Conservation (phyloP, 2,113 vertebrate genomes). For the Gymnorhina tibicen region DNA sequence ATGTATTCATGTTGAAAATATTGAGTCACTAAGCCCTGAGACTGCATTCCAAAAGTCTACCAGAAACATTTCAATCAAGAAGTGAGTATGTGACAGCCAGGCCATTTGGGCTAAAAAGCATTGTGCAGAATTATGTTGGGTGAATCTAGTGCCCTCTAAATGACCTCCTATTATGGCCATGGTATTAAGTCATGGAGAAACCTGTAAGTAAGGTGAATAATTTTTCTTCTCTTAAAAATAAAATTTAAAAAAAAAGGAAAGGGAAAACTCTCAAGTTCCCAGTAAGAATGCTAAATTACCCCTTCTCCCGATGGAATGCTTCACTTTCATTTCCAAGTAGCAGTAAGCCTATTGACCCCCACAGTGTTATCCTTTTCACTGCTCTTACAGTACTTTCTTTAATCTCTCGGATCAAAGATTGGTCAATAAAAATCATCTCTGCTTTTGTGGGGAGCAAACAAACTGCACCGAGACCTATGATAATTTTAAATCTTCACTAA, state of each 20-base stretch:
- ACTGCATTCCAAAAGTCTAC: slow-evolving; percentile 82
- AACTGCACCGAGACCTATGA: slow-evolving; percentile 68
- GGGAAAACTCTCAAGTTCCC: slow-evolving; percentile 57
- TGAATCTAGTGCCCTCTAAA: slow-evolving; percentile 75
- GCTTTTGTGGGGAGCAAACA: slow-evolving; percentile 80
- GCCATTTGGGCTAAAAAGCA: slow-evolving; percentile 74
- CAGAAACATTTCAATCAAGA: slow-evolving; percentile 77
- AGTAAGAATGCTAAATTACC: slow-evolving; percentile 74
- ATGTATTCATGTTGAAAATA: slow-evolving; percentile 78
- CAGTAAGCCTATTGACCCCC: slow-evolving; percentile 80
- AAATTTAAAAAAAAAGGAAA: background rate
- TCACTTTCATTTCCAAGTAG: slow-evolving; percentile 81
- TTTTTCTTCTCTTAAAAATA: background rate
- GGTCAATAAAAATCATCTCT: slow-evolving; percentile 86
- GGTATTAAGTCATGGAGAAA: slow-evolving; percentile 73
- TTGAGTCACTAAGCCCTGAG: slow-evolving; percentile 76
- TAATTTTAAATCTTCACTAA: slow-evolving; percentile 72
- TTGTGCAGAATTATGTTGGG: slow-evolving; percentile 70
- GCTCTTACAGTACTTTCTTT: slow-evolving; percentile 80
- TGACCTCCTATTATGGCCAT: slow-evolving; percentile 70
- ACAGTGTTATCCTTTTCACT: slow-evolving; percentile 74
- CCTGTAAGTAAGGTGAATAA: slow-evolving; percentile 63
- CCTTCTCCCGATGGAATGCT: slow-evolving; percentile 72
- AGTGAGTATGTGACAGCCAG: slow-evolving; percentile 68
- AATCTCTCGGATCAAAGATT: slow-evolving; percentile 86